phyloP scores from a whole-genome alignment of 2,888 invertebrate genomes.

The Drosophila nigricruria region DNA sequence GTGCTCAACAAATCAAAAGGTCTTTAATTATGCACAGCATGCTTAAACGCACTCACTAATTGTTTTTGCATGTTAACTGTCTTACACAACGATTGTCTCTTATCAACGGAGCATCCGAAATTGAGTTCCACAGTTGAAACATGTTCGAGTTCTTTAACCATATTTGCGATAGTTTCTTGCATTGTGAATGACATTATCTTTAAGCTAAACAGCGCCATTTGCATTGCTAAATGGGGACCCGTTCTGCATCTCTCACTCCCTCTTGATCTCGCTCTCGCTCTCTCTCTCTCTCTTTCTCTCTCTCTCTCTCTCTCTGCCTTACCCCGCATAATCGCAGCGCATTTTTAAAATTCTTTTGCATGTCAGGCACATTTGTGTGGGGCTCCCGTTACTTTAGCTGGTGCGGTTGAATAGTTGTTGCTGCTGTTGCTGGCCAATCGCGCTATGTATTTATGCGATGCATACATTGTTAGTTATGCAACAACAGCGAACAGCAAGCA shows the following conservation, averaged over 20 bases:
- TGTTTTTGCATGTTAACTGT: slow-evolving; percentile 65
- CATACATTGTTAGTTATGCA: slow-evolving; percentile 79
- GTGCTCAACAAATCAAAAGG: slow-evolving; percentile 31
- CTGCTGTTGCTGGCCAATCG: slow-evolving; percentile 49
- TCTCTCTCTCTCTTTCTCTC: slow-evolving; percentile 12
- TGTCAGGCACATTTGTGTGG: slow-evolving; percentile 77
- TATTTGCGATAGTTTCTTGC: slow-evolving; percentile 68
- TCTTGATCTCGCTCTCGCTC: slow-evolving; percentile 13
- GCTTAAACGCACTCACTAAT: slow-evolving; percentile 40
- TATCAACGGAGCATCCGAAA: slow-evolving; percentile 65
- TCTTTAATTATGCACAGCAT: slow-evolving; percentile 38
- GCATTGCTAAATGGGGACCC: slow-evolving; percentile 77
- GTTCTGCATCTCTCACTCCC: slow-evolving; percentile 33
- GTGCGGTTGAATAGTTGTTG: slow-evolving; percentile 39
- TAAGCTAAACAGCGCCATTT: slow-evolving; percentile 76
- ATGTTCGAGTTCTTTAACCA: slow-evolving; percentile 71
- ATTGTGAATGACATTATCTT: slow-evolving; percentile 80
- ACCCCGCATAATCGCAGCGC: slow-evolving; percentile 60
- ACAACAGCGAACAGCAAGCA: slow-evolving; percentile 42
- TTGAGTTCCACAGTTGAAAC: slow-evolving; percentile 50
- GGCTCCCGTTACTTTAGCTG: slow-evolving; percentile 69
- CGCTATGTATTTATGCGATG: slow-evolving; percentile 76
- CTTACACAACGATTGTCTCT: slow-evolving; percentile 30
- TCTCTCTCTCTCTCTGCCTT: not conserved
- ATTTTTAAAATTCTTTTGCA: slow-evolving; percentile 76